Base-by-base conservation (phyloP, 2,797 vertebrate species). In the Brachyalestes nurse region DNA sequence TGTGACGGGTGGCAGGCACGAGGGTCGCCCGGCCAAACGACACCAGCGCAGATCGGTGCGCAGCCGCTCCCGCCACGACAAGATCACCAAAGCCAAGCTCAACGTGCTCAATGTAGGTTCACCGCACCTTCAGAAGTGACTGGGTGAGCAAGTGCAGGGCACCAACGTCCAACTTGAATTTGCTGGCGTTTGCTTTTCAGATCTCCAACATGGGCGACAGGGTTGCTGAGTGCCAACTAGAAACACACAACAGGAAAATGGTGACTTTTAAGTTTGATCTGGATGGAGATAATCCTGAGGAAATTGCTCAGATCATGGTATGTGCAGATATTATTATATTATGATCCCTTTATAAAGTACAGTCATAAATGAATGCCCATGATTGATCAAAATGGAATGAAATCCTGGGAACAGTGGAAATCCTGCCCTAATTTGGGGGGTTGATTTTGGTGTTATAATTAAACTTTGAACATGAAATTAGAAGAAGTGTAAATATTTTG, bases 181-280 rank as follows among this genome's bases (percentile, higher is more conserved):
- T 34, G 0, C 34, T 34, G 34, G 4, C 12, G 65, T 10, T 45
- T 47, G 7, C 17, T 5, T 76, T 77, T 66, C 85, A 99, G 98
- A 97, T 99, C 89, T 99, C 97, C 67, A 97, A 97, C 88, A 96
- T 97, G 89, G 97, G 97, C 55, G 98, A 99, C 88, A 88, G 97
- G 75, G 98, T 99, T 10, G 98, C 98, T 82, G 98, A 99, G 88
- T 99, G 98, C 87, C 98, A 99, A 67, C 93, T 99, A 47, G 97
- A 99, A 92, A 99, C 98, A 0, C 97, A 99, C 90, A 99, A 99
- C 93, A 95, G 96, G 84, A 99, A 99, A 94, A 99, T 99, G 97
- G 98, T 99, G 89, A 99, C 97, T 83, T 99, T 99, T 91, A 97
- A 94, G 90, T 99, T 99, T 91, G 97, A 99, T 89, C 93, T 99